Evolutionary conservation across 2,888 invertebrate genomes (phyloP).

Genomic region (Oasisia sp.): DNA sequence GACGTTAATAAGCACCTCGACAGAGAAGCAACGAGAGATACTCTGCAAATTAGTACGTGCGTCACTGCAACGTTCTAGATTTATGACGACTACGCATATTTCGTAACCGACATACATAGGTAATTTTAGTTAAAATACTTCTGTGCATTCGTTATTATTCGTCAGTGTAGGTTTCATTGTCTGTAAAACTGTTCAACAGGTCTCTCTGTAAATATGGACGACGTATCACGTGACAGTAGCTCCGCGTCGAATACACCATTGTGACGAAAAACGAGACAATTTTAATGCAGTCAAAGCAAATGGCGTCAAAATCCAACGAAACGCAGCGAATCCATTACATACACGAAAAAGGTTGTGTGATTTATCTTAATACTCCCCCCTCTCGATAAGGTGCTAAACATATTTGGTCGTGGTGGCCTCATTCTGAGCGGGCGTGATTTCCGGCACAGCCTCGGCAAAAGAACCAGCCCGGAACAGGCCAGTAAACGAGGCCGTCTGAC

Average conservation of each 20-base stretch:
- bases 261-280: background rate
- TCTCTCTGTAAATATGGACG: background rate
- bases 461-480: background rate
- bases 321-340: background rate
- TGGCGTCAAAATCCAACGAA: background rate
- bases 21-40: background rate
- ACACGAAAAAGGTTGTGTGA: background rate
- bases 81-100: background rate
- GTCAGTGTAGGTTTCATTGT: background rate
- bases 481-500: background rate
- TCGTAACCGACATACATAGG: background rate
- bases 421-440: background rate
- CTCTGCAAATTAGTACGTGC: background rate
- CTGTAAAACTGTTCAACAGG: background rate
- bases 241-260: background rate
- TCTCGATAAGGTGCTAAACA: background rate
- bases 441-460: background rate
- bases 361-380: background rate
- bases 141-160: background rate
- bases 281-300: background rate
- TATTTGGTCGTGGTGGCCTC: background rate
- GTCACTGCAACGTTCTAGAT: background rate
- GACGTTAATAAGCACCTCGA: background rate
- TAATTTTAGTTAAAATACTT: background rate
- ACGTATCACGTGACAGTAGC: conserved; percentile 12